Evolutionary conservation across 64 coral and sea anemone genomes (phyloP).

Genomic region (Astreopora myriophthalma): DNA sequence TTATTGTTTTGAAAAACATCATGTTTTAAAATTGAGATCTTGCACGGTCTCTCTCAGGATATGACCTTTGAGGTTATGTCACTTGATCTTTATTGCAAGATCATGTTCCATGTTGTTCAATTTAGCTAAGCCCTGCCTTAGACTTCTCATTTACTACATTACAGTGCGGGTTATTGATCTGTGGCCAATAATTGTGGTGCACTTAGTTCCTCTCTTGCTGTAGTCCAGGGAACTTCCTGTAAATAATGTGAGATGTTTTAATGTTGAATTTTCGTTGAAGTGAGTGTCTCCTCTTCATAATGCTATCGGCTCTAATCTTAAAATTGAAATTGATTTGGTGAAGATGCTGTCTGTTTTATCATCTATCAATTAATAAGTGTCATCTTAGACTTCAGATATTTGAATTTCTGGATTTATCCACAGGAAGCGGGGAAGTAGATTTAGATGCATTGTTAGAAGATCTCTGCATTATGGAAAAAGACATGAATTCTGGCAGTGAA

Average conservation of each 20-base stretch:
- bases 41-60: no score
- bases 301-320: not conserved
- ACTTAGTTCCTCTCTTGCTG: not conserved
- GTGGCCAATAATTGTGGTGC: not conserved
- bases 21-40: no score
- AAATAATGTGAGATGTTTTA: not conserved
- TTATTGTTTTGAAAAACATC: not conserved
- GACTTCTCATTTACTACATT: not conserved
- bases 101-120: not conserved
- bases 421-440: constrained; percentile 95
- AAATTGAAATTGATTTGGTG: constrained; percentile 6
- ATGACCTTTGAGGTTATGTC: constrained; percentile 15
- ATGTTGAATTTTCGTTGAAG: not conserved
- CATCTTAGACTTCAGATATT: constrained; percentile 22
- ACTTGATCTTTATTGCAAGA: not conserved
- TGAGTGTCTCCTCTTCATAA: not conserved
- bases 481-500: constrained; percentile 69
- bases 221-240: not conserved
- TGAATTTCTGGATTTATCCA: constrained; percentile 25
- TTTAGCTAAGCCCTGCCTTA: not conserved
- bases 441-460: constrained; percentile 97
- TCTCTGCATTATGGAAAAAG: constrained; percentile 97
- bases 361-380: constrained; percentile 65
- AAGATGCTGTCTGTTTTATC: not conserved
- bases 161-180: not conserved